Base-by-base conservation (phyloP, 2,888 invertebrate species). In the Himalopsyche anomala region DNA sequence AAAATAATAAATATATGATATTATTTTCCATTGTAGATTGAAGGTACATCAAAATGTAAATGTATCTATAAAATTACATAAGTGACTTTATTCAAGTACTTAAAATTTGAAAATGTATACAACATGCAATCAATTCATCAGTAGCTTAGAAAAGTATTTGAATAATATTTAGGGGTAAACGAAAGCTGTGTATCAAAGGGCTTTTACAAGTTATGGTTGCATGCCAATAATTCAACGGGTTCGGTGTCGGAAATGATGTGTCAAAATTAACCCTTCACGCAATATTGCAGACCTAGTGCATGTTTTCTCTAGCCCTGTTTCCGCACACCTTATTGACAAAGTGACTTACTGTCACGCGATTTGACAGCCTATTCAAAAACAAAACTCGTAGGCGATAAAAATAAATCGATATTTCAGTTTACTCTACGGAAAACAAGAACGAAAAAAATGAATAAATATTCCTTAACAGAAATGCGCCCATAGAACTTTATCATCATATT, bases 321-420 rank as follows among this genome's bases (percentile, higher is more conserved):
- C 62, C 62, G 9, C 62, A 28, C n/a, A 62, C n/a, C 19, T 28
- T 62, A 62, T 62, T 62, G 62, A 62, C 62, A 62, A 5, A 62
- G 62, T 9, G 62, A 19, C 62, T 62, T 19, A 62, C 62, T 62
- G 62, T 62, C 62, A 62, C 62, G 62, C 62, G 62, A 62, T 19
- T 28, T 62, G 62, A 62, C 62, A 62, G 28, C 11, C 19, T 9
- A 19, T 19, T 19, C 5, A 62, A 62, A 62, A 62, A 56, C n/a
- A 17, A 62, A 62, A 11, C 62, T 62, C 28, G 11, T 62, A 62
- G 28, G 62, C 62, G 62, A 62, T 62, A 4, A 19, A 62, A 62
- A 15, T 51, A 51, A 51, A 62, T 62, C 62, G 19, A 62, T 62
- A 62, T 62, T 62, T 62, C 62, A 19, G 11, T 62, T 62, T 19